Percentiles rank a stretch among this genome's conserved stretches.
These are phyloP conservation scores for Parauchenoglanis ngamensis DNA, from an alignment of 2,797 vertebrate genomes.

Conservation along the genomic window DNA sequence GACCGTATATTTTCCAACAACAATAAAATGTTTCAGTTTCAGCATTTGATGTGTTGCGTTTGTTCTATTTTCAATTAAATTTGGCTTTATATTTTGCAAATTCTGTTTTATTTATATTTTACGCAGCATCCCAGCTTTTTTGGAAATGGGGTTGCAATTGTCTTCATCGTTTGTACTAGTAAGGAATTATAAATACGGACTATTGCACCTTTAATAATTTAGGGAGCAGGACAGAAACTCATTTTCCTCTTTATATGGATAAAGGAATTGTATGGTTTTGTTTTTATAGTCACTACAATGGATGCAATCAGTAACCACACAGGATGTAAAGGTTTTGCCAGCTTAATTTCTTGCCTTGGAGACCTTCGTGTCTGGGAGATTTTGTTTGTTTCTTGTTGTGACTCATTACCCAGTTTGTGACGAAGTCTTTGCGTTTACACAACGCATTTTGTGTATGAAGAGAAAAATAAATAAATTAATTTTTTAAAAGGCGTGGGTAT, in stretches of 20 bases:
- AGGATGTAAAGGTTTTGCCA: not conserved
- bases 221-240: not conserved
- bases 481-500: slow-evolving; percentile 42
- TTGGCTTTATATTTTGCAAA: too few species aligned
- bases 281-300: not conserved
- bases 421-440: not conserved
- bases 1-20: too few species aligned
- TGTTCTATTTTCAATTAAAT: too few species aligned
- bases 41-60: too few species aligned
- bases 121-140: too few species aligned
- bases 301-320: not conserved
- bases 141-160: not conserved
- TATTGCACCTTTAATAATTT: too few species aligned
- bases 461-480: slow-evolving; percentile 21
- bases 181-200: not conserved
- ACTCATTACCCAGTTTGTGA: not conserved
- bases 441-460: slow-evolving; percentile 47
- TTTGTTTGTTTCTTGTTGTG: not conserved
- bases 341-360: too few species aligned
- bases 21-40: too few species aligned
- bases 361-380: not conserved
- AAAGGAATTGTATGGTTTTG: not conserved
- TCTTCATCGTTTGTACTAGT: not conserved
- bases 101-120: too few species aligned
- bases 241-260: not conserved